Percentiles rank a stretch among this genome's conserved stretches.
phyloP scores from a whole-genome alignment of 2,888 invertebrate species.

The Agriopis leucophaearia region DNA sequence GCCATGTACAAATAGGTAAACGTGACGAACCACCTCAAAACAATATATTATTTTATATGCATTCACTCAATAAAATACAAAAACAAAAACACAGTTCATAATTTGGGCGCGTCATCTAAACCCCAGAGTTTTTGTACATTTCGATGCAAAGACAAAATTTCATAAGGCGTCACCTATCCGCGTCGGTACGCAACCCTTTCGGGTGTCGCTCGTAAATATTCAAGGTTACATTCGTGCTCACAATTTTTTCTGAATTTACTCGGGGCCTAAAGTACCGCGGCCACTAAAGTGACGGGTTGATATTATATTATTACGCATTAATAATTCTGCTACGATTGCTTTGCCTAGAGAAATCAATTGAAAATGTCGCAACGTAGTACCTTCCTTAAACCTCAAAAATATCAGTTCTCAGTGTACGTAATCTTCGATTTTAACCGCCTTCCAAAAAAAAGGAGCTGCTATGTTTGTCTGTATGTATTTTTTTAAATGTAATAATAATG shows the following conservation, averaged over 20 bases:
- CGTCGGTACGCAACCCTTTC: constrained; percentile 63
- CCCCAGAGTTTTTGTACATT: constrained; percentile 44
- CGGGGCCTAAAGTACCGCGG: constrained; percentile 53
- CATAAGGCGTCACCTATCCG: constrained; percentile 66
- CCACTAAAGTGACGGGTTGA: constrained; percentile 50
- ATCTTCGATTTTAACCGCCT: too few relatives aligned
- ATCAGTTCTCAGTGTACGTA: too few relatives aligned
- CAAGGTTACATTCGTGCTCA: constrained; percentile 72
- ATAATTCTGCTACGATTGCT: neutral
- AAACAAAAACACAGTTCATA: constrained; percentile 36
- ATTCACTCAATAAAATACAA: constrained; percentile 31
- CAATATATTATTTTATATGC: constrained; percentile 11
- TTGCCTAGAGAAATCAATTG: neutral
- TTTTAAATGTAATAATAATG: too few relatives aligned
- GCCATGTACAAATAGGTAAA: neutral
- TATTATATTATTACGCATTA: neutral
- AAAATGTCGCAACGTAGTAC: neutral
- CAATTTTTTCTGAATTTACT: constrained; percentile 75
- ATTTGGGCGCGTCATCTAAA: constrained; percentile 28
- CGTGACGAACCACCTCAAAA: neutral
- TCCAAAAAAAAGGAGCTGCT: too few relatives aligned
- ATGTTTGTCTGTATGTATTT: too few relatives aligned
- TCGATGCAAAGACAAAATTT: constrained; percentile 63
- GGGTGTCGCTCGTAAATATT: constrained; percentile 74
- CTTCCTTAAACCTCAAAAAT: too few relatives aligned